Evolutionary conservation across 2,113 vertebrate species (phyloP), one percentile per base, ranked within the genome.

Genomic region (Actinemys pallida): DNA sequence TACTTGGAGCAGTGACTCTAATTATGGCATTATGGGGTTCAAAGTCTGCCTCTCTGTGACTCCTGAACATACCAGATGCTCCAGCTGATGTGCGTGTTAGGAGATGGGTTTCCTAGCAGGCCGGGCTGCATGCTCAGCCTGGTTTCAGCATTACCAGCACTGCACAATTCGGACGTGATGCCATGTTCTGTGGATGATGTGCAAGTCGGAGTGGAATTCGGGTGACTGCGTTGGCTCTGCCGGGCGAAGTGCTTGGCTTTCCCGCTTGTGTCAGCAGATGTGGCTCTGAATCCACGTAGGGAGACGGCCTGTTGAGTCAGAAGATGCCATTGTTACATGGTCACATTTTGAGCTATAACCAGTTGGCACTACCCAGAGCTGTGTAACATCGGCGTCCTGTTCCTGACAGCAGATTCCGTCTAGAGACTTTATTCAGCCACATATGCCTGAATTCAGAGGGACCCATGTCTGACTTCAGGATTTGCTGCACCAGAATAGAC

Each of bases 151-250:
- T n/a, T 8, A 3, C 31, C 35, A 8, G 65, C 19, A 6, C 65
- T 72, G 35, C 35, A 17, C 31, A 22, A 1, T 10, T 5, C 3
- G 35, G 65, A 19, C 31, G 1, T 10, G 65, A 10, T 20, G 62
- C 62, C 2, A 19, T 3, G 17, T 72, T 39, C 35, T 72, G 65
- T 20, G n/a, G 65, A 9, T 5, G 9, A 9, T 2, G 19, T 4
- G n/a, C 4, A n/a, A 39, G n/a, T 9, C n/a, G 8, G 35, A n/a
- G n/a, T 22, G 17, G 4, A n/a, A 35, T 39, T 17, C n/a, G 0
- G 19, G 35, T 35, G 65, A 20, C 19, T 22, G 65, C 17, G 17
- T 20, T 39, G 65, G 65, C 65, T 22, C 35, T 39, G n/a, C 7
- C 8, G 5, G n/a, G 35, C 4, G 10, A 35, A n/a, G 35, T 2